phyloP scores from a whole-genome alignment of 2,888 invertebrate species.

The Drosophila emarginata region DNA sequence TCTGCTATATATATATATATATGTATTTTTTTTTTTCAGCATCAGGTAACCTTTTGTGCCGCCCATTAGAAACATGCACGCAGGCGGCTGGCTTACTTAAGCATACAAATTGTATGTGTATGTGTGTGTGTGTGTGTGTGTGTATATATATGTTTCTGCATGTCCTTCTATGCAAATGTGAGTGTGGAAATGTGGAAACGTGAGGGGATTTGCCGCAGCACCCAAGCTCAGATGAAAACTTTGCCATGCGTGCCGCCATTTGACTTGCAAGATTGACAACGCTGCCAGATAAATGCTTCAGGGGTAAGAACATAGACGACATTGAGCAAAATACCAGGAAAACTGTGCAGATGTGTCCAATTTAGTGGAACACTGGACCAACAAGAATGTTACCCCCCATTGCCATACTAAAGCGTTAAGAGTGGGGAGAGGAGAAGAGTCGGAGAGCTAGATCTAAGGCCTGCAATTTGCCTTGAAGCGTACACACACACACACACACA shows the following conservation, averaged over 20 bases:
- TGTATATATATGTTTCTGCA: conserved; percentile 22
- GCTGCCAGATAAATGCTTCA: conserved; percentile 65
- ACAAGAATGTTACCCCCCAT: conserved; percentile 22
- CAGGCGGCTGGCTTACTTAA: conserved; percentile 74
- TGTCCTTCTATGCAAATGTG: conserved; percentile 33
- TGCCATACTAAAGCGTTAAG: neutral
- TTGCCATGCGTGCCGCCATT: conserved; percentile 74
- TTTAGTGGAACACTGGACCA: conserved; percentile 65
- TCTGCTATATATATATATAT: conserved; percentile 34
- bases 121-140: conserved; percentile 59
- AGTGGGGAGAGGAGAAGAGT: neutral
- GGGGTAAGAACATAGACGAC: neutral
- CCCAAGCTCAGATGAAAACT: conserved; percentile 48
- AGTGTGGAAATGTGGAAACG: conserved; percentile 68
- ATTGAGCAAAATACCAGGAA: conserved; percentile 21
- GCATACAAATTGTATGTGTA: conserved; percentile 57
- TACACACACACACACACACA: neutral
- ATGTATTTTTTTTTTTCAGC: conserved; percentile 57
- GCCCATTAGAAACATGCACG: conserved; percentile 76
- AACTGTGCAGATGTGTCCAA: conserved; percentile 73
- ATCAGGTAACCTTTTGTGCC: conserved; percentile 75
- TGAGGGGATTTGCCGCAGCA: conserved; percentile 67
- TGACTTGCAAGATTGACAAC: conserved; percentile 73
- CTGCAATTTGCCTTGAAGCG: conserved; percentile 49
- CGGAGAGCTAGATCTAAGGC: conserved; percentile 20